Evolutionary conservation across 2,888 invertebrate genomes (phyloP), one percentile per base, ranked within the genome.

Genomic region (Acanthosepion pharaonis): DNA sequence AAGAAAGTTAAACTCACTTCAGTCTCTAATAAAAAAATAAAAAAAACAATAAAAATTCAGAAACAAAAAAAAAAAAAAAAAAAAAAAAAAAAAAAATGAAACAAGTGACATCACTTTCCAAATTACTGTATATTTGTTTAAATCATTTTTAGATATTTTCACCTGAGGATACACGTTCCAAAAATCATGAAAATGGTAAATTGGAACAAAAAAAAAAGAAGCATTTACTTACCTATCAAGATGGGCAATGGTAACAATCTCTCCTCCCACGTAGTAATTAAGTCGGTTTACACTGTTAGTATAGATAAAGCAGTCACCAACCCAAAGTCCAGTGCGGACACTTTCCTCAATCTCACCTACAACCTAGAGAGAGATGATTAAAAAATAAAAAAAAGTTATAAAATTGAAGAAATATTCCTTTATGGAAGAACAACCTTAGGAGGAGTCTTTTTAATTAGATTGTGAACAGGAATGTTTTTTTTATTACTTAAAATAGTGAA

Each of bases 261-360:
- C 99, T 42, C 99, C 99, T 55, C 99, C 99, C 42, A 99, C 99
- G 97, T 99, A 99, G 97, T 99, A 99, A 97, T 99, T 99, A 95
- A 99, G 98, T 95, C 99, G 98, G 98, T 99, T 99, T 2, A 99
- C 98, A 59, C 99, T 98, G 97, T 99, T 99, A 0, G 99, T 99
- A 98, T 99, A 99, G 96, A 99, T 99, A 97, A 99, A 99, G 97
- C 99, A 99, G 97, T 99, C 99, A 9, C 99, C 99, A 25, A 99
- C 99, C 99, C 99, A 99, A 28, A 99, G 97, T 9, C 99, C 99
- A 0, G 99, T 99, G 97, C 99, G 98, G 1, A 99, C 99, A 48
- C 98, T 98, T 97, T 99, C 99, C 96, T 98, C 98, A 94, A 99
- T 98, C 97, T 99, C 99, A 33, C 98, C 98, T 3, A 98, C 98